These are phyloP conservation scores for Epinotia demarniana DNA, from an alignment of 2,888 invertebrate species.

Conservation along the genomic window DNA sequence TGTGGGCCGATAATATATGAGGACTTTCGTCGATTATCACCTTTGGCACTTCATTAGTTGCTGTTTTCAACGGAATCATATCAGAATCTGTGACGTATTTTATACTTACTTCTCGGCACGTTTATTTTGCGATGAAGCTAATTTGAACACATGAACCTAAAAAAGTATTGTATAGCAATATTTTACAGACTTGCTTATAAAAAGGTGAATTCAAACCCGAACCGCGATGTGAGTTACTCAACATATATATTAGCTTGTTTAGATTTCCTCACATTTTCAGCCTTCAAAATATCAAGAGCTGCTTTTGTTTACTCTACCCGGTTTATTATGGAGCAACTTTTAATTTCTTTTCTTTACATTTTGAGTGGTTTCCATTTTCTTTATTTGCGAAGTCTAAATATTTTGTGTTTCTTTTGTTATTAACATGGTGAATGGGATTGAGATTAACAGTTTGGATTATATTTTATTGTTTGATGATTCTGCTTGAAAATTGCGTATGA, in stretches of 20 bases:
- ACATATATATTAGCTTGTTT: constrained; percentile 31
- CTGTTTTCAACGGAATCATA: no score
- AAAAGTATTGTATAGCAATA: neutral
- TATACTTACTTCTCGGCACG: no score
- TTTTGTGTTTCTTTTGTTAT: constrained; percentile 48
- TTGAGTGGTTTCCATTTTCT: constrained; percentile 62
- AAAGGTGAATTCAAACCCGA: neutral
- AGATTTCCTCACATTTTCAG: constrained; percentile 27
- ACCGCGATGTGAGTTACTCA: neutral
- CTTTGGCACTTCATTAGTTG: no score
- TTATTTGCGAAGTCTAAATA: constrained; percentile 47
- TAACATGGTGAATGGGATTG: constrained; percentile 19
- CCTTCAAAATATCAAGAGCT: constrained; percentile 56
- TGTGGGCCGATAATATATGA: no score
- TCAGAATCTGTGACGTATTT: no score
- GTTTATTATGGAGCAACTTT: constrained; percentile 63
- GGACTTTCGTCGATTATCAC: no score
- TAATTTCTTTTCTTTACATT: constrained; percentile 69
- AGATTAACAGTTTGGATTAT: constrained; percentile 28
- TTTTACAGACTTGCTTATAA: neutral
- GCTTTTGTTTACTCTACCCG: constrained; percentile 52
- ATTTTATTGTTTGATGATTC: constrained; percentile 28
- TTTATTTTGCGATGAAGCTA: no score
- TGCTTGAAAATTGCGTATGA: neutral
- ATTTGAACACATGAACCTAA: no score